Percentiles rank a stretch among this genome's conserved stretches.
These are phyloP conservation scores for Clarias fuscus DNA, from an alignment of 2,797 vertebrate species.

Conservation along the genomic window DNA sequence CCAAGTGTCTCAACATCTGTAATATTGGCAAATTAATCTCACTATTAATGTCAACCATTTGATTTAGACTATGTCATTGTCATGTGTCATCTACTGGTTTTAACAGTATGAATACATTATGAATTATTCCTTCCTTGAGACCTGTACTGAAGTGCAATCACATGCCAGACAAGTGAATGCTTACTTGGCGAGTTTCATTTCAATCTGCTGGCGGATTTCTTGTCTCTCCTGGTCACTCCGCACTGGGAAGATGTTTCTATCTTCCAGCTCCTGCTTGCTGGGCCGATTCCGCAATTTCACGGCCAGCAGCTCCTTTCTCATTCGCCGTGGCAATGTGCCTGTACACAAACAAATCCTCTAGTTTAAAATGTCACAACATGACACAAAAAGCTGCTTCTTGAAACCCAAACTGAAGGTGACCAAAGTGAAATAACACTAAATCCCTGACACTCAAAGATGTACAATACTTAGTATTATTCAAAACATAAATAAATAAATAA, in stretches of 20 bases:
- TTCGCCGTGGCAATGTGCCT: slow-evolving; percentile 91
- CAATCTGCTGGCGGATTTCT: slow-evolving; percentile 96
- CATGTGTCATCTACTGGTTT: neutral
- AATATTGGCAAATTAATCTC: too few relatives aligned
- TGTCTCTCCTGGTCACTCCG: slow-evolving; percentile 93
- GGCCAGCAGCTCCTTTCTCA: slow-evolving; percentile 92
- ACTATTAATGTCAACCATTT: neutral
- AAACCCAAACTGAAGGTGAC: neutral
- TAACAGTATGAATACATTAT: neutral
- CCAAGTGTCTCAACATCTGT: too few relatives aligned
- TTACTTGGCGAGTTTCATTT: slow-evolving; percentile 99
- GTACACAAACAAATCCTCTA: slow-evolving; percentile 26
- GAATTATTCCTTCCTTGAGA: neutral
- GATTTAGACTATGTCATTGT: too few relatives aligned
- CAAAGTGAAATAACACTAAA: neutral
- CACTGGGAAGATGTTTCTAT: slow-evolving; percentile 93
- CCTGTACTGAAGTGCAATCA: neutral
- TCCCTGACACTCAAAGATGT: neutral
- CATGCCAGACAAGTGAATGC: slow-evolving; percentile 47
- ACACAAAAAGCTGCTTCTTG: neutral
- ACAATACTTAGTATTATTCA: neutral
- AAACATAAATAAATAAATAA: neutral
- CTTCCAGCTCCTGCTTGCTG: slow-evolving; percentile 95
- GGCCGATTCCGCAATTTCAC: slow-evolving; percentile 94
- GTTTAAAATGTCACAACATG: neutral